Conservation (phyloP, 1,140 invertebrate species). For the Sipha flava region DNA sequence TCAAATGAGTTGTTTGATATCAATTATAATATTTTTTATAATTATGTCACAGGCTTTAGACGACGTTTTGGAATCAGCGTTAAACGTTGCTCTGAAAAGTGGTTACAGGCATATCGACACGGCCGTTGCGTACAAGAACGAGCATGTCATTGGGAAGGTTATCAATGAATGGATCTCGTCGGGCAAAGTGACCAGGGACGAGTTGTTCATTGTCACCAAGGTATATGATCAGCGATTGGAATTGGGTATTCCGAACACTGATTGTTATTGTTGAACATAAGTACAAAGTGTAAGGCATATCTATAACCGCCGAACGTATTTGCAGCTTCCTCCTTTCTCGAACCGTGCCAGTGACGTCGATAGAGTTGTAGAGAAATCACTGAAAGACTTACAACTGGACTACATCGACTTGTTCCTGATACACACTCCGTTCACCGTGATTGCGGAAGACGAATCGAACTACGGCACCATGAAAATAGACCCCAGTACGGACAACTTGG, state of each 20-base stretch:
- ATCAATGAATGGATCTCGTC: conserved; percentile 54
- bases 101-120: conserved; percentile 65
- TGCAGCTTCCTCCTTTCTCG: conserved; percentile 44
- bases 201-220: conserved; percentile 62
- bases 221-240: too few species aligned
- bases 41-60: conserved; percentile 33
- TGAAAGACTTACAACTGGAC: conserved; percentile 60
- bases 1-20: too few species aligned
- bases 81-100: conserved; percentile 51
- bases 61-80: conserved; percentile 47
- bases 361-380: conserved; percentile 60
- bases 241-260: too few species aligned
- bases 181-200: conserved; percentile 55
- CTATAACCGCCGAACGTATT: too few species aligned
- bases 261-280: too few species aligned
- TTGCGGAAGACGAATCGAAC: conserved; percentile 36
- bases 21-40: too few species aligned
- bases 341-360: conserved; percentile 63
- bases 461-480: conserved; percentile 39
- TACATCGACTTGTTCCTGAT: conserved; percentile 81
- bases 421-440: conserved; percentile 68
- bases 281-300: too few species aligned
- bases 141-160: conserved; percentile 52
- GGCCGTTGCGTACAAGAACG: conserved; percentile 56
- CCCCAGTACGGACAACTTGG: conserved; percentile 33